Evolutionary conservation across 2,888 invertebrate species (phyloP).

Genomic region (Rhogogaster chlorosoma): DNA sequence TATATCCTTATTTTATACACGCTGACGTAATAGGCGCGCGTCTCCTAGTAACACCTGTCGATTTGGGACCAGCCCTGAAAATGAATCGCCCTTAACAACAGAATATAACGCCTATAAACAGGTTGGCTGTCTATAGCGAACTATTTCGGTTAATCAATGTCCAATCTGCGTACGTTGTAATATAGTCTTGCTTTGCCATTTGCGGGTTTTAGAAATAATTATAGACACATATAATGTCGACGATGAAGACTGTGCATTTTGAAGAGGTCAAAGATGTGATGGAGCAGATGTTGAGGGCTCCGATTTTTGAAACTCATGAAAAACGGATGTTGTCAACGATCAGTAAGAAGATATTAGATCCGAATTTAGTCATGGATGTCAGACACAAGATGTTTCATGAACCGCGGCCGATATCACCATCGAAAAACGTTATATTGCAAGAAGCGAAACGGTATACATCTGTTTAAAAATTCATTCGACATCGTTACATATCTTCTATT

Average conservation of each 20-base stretch:
- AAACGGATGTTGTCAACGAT: conserved; percentile 60
- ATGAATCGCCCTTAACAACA: conserved; percentile 66
- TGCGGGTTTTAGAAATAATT: not conserved
- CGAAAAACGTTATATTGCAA: conserved; percentile 56
- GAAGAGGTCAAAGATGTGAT: conserved; percentile 66
- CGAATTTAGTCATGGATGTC: conserved; percentile 69
- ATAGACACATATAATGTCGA: conserved; percentile 18
- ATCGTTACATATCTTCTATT: not conserved
- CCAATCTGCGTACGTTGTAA: not conserved
- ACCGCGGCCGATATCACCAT: conserved; percentile 54
- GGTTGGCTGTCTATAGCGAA: conserved; percentile 23
- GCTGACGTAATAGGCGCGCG: not conserved
- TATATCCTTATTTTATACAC: not conserved
- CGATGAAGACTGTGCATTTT: conserved; percentile 60
- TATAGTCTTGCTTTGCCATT: not conserved
- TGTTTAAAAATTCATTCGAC: not conserved
- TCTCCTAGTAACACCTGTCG: conserved; percentile 43
- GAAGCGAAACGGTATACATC: conserved; percentile 62
- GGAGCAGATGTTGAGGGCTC: conserved; percentile 67
- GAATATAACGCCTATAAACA: conserved; percentile 63
- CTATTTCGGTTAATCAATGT: conserved; percentile 47
- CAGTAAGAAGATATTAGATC: conserved; percentile 60
- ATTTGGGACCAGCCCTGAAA: conserved; percentile 32
- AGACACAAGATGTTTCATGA: conserved; percentile 65
- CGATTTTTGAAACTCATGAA: conserved; percentile 63